Base-by-base conservation (phyloP, 2,888 invertebrate species). In the Venusia cambrica region DNA sequence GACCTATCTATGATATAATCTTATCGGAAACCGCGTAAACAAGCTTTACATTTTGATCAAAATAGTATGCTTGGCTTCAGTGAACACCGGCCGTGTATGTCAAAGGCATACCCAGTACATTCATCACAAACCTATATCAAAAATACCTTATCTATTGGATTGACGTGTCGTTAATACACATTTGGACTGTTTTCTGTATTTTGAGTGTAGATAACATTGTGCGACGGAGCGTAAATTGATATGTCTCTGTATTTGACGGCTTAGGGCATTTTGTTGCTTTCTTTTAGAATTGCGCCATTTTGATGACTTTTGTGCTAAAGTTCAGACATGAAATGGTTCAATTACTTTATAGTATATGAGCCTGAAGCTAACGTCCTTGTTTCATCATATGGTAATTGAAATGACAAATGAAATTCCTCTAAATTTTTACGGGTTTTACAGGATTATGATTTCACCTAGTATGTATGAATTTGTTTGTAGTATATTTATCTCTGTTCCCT, bases 81-180 rank as follows among this genome's bases (percentile, higher is more conserved):
- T 20, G 16, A 17, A 9, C 10, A 7, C 5, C 14, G 9, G 14
- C 27, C 12, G 16, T 22, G n/a, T n/a, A 26, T 54, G 66, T 66
- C 67, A 56, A 30, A 54, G 41, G 9, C 58, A 63, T 65, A 51
- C 43, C 7, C 18, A 41, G 50, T 49, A 58, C 58, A 67, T 67
- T 60, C 56, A 45, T 67, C 67, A 65, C 45, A 35, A 37, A 63
- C 63, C 61, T 58, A 41, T 51, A 43, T 63, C 62, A 61, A 44
- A 41, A 45, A 60, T 52, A 47, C 20, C 51, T 45, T 48, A 45
- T 42, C 45, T 39, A 47, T 50, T 29, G 48, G 37, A 41, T 21
- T 56, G 64, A 62, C 61, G 41, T 63, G 54, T 52, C 55, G 59
- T 62, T 64, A 46, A 42, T 30, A 37, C 21, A 18, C 20, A 33